Evolutionary conservation across 1,140 invertebrate genomes (phyloP), one percentile per base, ranked within the genome.

Genomic region (Orchestia grillus): DNA sequence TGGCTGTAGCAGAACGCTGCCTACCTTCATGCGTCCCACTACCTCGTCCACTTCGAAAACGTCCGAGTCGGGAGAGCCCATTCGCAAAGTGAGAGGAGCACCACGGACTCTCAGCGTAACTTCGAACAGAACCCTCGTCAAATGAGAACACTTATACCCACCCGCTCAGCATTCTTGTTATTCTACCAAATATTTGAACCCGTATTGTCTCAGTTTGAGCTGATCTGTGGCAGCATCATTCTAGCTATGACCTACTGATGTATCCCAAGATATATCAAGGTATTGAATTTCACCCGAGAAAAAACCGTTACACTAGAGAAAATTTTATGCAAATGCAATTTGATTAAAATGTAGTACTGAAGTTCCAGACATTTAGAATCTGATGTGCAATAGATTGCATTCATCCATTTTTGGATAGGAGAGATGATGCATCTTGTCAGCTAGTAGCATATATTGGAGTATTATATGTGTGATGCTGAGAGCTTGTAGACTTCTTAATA

Each of bases 11-110:
- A 96, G 95, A 23, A 96, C 57, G 42, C 41, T 96, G 42, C 96
- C 97, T 0, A 96, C 98, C 96, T 98, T 98, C 97, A 98, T 98
- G 98, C 97, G 98, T 96, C 98, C 98, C 0, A 98, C 98, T 0
- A 97, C 98, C 0, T 97, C 98, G 8, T 98, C 98, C 95, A 97
- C 97, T 0, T 98, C 98, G 92, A 98, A 98, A 97, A 96, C 90
- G 77, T 44, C 53, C 6, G 96, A 95, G 40, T 45, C 95, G 16
- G 43, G 96, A 57, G 91, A 96, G 6, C 87, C 96, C 16, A 88
- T 96, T 41, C 96, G 96, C 47, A 96, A 96, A 57, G 96, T 96
- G 16, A 95, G 96, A 53, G 95, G 96, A 4, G 94, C 96, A n/a
- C 96, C 96, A 11, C 92, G 96, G 4, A 96, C 95, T 44, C 95